These are phyloP conservation scores for Gastrophysa polygoni DNA, from an alignment of 2,888 invertebrate genomes.

Conservation along the genomic window DNA sequence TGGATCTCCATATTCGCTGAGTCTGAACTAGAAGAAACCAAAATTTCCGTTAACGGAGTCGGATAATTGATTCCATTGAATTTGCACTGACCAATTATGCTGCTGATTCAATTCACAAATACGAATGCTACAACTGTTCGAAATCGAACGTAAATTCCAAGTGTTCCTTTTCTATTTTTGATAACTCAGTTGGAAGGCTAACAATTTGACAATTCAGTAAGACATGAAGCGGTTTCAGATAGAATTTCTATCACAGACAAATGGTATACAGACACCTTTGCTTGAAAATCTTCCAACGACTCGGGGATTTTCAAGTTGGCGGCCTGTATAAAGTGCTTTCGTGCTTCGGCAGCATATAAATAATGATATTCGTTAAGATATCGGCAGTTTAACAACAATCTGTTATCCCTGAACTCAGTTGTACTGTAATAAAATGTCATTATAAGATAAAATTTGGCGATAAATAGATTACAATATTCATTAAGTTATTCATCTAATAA, in stretches of 20 bases:
- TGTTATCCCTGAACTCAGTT: conserved; percentile 44
- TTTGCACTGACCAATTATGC: too few relatives aligned
- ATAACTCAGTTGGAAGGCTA: conserved; percentile 15
- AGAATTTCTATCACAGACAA: conserved; percentile 52
- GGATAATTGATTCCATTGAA: too few relatives aligned
- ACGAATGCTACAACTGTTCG: too few relatives aligned
- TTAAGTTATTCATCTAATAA: not conserved
- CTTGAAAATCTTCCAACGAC: too few relatives aligned
- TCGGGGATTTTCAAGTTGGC: conserved; percentile 13
- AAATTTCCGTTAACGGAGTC: too few relatives aligned
- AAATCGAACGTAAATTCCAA: too few relatives aligned
- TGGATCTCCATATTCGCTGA: too few relatives aligned
- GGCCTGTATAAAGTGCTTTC: not conserved
- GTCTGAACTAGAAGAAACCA: too few relatives aligned
- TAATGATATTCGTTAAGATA: conserved; percentile 18
- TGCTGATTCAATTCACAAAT: too few relatives aligned
- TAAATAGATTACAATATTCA: not conserved
- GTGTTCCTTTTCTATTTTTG: too few relatives aligned
- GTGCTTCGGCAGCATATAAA: conserved; percentile 7
- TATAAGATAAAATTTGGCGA: not conserved
- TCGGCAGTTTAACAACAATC: conserved; percentile 38
- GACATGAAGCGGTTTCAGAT: conserved; percentile 44
- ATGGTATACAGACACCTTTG: too few relatives aligned
- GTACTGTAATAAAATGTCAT: conserved; percentile 37
- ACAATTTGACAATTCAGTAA: conserved; percentile 49